These are phyloP conservation scores for Hiodon alosoides DNA, from an alignment of 2,113 vertebrate genomes.

Conservation along the genomic window DNA sequence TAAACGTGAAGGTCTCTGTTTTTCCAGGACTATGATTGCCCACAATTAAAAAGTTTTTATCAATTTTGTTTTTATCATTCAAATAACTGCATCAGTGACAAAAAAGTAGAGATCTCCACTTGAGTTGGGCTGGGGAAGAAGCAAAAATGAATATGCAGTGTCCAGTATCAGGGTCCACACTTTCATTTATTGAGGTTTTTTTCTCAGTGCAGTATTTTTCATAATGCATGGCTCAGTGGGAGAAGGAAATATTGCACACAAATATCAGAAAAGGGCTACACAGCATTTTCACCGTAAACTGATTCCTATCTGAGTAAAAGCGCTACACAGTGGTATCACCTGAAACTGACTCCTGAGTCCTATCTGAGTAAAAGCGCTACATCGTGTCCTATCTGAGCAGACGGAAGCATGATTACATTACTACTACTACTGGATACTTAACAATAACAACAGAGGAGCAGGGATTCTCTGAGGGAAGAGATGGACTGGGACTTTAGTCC, in stretches of 20 bases:
- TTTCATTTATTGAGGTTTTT: constrained; percentile 70
- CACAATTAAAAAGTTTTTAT: no score
- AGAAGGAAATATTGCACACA: constrained; percentile 87
- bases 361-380: constrained; percentile 74
- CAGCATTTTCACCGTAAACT: constrained; percentile 91
- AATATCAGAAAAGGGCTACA: constrained; percentile 92
- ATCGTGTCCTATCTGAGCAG: constrained; percentile 42
- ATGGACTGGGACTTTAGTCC: constrained; percentile 41
- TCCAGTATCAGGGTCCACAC: constrained; percentile 59
- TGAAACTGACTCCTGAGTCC: no score
- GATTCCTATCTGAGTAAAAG: constrained; percentile 77
- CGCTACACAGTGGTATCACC: no score
- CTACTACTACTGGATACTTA: constrained; percentile 91
- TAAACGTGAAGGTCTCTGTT: no score
- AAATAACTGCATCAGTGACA: background rate
- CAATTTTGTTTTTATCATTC: no score
- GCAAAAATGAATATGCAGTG: constrained; percentile 41
- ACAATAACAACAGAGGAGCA: constrained; percentile 80
- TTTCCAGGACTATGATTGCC: no score
- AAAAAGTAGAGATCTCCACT: background rate
- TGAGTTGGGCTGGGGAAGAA: background rate
- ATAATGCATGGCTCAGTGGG: constrained; percentile 82
- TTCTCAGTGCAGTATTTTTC: constrained; percentile 64
- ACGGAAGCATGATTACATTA: constrained; percentile 89
- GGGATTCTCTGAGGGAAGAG: constrained; percentile 64